These are phyloP conservation scores for Nymphalis urticae DNA, from an alignment of 2,888 invertebrate genomes.

Conservation along the genomic window DNA sequence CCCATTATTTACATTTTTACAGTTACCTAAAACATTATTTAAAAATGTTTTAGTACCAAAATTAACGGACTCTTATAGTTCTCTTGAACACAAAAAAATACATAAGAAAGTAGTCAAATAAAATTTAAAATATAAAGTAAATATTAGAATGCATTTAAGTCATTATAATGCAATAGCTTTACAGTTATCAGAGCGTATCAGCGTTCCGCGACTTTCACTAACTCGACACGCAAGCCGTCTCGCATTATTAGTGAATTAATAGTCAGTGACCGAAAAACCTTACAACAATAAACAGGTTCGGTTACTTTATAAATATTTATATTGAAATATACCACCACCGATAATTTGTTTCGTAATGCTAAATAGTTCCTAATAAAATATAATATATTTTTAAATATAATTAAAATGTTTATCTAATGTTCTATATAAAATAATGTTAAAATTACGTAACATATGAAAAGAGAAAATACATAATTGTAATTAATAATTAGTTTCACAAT, in stretches of 20 bases:
- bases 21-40: too few relatives aligned
- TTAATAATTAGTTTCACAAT: too few relatives aligned
- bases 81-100: too few relatives aligned
- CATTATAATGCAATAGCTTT: conserved; percentile 22
- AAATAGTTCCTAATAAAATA: background rate
- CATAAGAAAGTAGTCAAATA: too few relatives aligned
- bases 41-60: too few relatives aligned
- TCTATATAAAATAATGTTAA: too few relatives aligned
- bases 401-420: too few relatives aligned
- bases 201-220: conserved; percentile 33
- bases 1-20: too few relatives aligned
- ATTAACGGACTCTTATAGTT: too few relatives aligned
- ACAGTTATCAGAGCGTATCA: conserved; percentile 32
- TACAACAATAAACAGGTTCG: conserved; percentile 3
- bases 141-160: conserved; percentile 8
- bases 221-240: conserved; percentile 17
- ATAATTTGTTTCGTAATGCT: background rate
- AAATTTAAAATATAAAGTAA: too few relatives aligned
- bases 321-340: background rate
- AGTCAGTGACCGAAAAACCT: conserved; percentile 11
- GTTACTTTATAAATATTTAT: background rate
- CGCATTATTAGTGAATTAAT: conserved; percentile 18
- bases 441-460: too few relatives aligned
- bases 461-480: too few relatives aligned
- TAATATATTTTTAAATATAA: background rate